phyloP scores from a whole-genome alignment of 2,797 vertebrate genomes.

The Myiotriccus ornatus region DNA sequence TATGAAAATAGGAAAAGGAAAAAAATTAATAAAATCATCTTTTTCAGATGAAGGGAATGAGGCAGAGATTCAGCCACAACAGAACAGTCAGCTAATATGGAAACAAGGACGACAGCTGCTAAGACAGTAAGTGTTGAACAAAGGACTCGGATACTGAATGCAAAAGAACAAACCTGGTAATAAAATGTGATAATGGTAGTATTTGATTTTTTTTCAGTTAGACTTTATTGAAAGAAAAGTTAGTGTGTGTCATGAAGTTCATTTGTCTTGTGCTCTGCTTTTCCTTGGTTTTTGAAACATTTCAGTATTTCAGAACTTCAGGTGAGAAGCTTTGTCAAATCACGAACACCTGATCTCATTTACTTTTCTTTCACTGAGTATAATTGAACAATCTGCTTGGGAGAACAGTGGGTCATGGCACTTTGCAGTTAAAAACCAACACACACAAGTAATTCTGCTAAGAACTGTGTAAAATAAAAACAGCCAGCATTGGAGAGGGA shows the following conservation, averaged over 20 bases:
- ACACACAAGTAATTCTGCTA: not conserved
- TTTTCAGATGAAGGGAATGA: conserved; percentile 94
- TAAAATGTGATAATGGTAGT: not conserved
- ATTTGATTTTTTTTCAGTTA: not conserved
- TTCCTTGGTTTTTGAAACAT: not conserved
- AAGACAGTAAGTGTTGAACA: conserved; percentile 87
- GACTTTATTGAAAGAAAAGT: not conserved
- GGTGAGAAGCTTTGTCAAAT: not conserved
- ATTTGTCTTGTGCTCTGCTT: not conserved
- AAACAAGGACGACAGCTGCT: conserved; percentile 97
- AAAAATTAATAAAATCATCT: conserved; percentile 53
- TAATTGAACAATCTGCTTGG: not conserved
- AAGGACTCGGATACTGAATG: not conserved
- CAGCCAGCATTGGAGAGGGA: not conserved
- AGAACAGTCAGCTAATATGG: conserved; percentile 98
- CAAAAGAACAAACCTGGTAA: not conserved
- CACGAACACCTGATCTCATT: not conserved
- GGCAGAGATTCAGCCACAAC: conserved; percentile 86
- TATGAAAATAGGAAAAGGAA: not conserved
- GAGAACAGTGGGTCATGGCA: not conserved
- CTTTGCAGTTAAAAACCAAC: not conserved
- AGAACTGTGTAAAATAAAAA: not conserved
- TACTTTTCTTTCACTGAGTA: not conserved
- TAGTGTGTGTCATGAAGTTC: not conserved
- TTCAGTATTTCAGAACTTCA: not conserved